Evolutionary conservation across 2,113 vertebrate genomes (phyloP), one percentile per base, ranked within the genome.

Genomic region (Mesembrinibis cayennensis): DNA sequence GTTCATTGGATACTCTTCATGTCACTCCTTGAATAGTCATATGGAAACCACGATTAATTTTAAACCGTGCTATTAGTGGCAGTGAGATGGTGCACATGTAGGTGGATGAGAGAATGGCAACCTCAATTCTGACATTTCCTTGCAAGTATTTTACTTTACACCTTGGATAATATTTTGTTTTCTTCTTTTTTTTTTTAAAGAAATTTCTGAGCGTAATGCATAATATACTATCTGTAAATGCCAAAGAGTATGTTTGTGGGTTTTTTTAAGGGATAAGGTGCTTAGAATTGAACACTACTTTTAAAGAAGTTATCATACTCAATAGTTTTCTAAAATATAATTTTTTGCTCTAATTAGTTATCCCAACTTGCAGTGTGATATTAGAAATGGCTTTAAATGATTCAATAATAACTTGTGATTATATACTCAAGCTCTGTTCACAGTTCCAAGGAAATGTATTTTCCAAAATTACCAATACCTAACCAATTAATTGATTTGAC

Each of bases 1-100:
- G 14, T 45, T 69, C 23, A 47, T 30, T 38, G 26, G 32, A 12
- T 45, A 29, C 18, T 76, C 22, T 52, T 74, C n/a, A 21, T 44
- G 23, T 47, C 30, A 27, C 14, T 72, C 8, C 5, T 36, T 65
- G 32, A 63, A 42, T 9, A 55, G 19, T 5, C 19, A 8, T 18
- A 18, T 32, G 15, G 25, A 91, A 94, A 50, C 29, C 21, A 34
- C 22, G 38, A 16, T 18, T 67, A 25, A 47, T 55, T 90, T 82
- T 50, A 74, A 84, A 66, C 11, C 0, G 2, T 0, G 0, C 0
- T 3, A 4, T 34, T 77, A 23, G 11, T 59, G 47, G 34, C 53
- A n/a, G 9, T 44, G 62, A 10, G 58, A 8, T 8, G 6, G 26
- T 84, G 17, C 16, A 10, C 29, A 25, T 13, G 7, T 58, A 44